These are phyloP conservation scores for Argopecten irradians DNA, from an alignment of 1,140 invertebrate species.

Conservation along the genomic window DNA sequence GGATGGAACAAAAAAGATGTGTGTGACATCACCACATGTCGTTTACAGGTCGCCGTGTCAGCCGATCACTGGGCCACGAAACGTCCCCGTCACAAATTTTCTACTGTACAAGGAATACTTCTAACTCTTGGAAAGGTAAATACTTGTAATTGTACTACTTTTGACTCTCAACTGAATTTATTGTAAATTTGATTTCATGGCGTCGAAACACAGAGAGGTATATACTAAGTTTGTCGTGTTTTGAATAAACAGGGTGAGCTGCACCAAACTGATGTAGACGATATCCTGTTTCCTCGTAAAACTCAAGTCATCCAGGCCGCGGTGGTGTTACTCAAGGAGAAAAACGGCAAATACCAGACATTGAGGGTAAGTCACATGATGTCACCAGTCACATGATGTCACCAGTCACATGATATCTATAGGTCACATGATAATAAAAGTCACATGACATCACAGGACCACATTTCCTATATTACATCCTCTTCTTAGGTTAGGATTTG, in stretches of 20 bases:
- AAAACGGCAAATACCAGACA: conserved; percentile 90
- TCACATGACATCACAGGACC: neutral
- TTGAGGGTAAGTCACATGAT: conserved; percentile 81
- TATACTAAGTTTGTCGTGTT: no score
- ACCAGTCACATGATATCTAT: conserved; percentile 28
- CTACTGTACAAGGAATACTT: conserved; percentile 90
- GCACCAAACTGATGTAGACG: conserved; percentile 72
- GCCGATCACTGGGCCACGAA: conserved; percentile 88
- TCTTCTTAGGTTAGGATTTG: conserved; percentile 85
- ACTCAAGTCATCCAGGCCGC: conserved; percentile 91
- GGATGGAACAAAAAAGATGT: conserved; percentile 94
- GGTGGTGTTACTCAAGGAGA: conserved; percentile 91
- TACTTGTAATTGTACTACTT: conserved; percentile 30
- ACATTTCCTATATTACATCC: conserved; percentile 76
- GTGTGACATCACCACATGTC: conserved; percentile 90
- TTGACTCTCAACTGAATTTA: conserved; percentile 6
- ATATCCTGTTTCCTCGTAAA: conserved; percentile 81
- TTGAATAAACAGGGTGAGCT: conserved; percentile 39
- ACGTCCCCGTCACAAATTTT: conserved; percentile 85
- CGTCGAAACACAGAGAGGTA: no score
- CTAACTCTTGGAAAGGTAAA: conserved; percentile 81
- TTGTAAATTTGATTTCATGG: no score
- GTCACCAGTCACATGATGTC: neutral
- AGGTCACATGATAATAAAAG: neutral
- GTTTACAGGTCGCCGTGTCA: conserved; percentile 88